Evolutionary conservation across 2,113 vertebrate species (phyloP), one percentile per base, ranked within the genome.

Genomic region (Electrona antarctica): DNA sequence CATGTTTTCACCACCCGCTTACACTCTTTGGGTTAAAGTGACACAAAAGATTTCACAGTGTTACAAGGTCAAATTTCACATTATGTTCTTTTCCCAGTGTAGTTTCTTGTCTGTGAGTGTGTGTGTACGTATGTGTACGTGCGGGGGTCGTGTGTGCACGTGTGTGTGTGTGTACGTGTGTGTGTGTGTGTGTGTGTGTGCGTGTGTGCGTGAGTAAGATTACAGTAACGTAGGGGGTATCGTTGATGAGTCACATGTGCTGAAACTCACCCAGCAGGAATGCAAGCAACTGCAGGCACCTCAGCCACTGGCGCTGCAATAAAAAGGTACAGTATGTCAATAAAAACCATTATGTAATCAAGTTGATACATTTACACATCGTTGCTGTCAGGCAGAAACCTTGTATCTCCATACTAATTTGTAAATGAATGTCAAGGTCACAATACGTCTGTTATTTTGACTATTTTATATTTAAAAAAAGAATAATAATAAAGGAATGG

Each of bases 261-360:
- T 58, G 8, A 46, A 11, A 46, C 57, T 77, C 58, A 69, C 3
- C 45, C 50, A 9, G 2, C 21, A 60, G 8, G 60, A 76, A 74
- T 79, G 71, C 45, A n/a, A 51, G 28, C 14, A 3, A 47, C 3
- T 59, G 11, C 61, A 48, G 50, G n/a, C 72, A 51, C 47, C 68
- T 63, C 48, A 41, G 8, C 54, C 11, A 29, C 52, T 56, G 55
- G 28, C 11, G 15, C 52, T 56, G 55, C 45, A 67, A 69, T 54
- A 49, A 74, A 71, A 29, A 56, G 13, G 10, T 33, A 41, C 33
- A 41, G 33, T 50, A 41, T 33, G 14, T 7, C 33, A 2, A 13
- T 56, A 50, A 64, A 64, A 15, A 51, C 21, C 48, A 51, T 51
- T 7, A 61, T 61, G 60, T 46, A 45, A 61, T 61, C 29, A 47